Base-by-base conservation (phyloP, 64 coral and sea anemone genomes). In the Montipora cactus region DNA sequence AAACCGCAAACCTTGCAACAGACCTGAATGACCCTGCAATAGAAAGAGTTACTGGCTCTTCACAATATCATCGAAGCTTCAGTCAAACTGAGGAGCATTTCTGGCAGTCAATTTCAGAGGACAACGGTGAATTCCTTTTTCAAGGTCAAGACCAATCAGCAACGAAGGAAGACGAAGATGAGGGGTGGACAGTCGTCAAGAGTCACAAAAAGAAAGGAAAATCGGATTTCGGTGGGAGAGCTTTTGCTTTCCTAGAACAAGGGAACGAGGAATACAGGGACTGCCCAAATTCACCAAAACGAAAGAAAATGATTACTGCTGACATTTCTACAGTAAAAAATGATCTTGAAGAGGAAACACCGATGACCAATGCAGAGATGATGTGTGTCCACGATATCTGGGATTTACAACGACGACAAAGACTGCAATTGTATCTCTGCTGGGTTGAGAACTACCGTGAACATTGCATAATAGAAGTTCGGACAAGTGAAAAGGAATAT, bases 251-350 rank as follows among this genome's bases (percentile, higher is more conserved):
- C 57, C 57, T 59, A 25, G 25, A 25, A 25, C 25, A 25, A 25
- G 25, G 25, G 25, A 25, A 25, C 25, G 25, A 20, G 15, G 72
- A 71, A 23, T 13, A 25, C 67, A 72, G 49, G 46, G 48, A 25
- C 1, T 18, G 19, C 25, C 25, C 25, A 25, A 25, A 25, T 25
- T 25, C 25, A 25, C 25, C 81, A 44, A 61, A 48, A 79, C 6
- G 7, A 25, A 25, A 25, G 25, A 25, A 25, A 25, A 49, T 49
- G 19, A 69, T 79, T n/a, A 90, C 77, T 6, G 46, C 25, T 5
- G 16, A 70, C 52, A 70, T 95, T 48, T 79, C 74, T 44, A 73
- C 75, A 74, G 74, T 76, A 64, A 95, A 74, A 70, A 44, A 37
- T 6, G 77, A 81, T 18, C 51, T 90, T 21, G 28, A 50, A 68